These are phyloP conservation scores for Heterotis niloticus DNA, from an alignment of 2,113 vertebrate species.

Conservation along the genomic window DNA sequence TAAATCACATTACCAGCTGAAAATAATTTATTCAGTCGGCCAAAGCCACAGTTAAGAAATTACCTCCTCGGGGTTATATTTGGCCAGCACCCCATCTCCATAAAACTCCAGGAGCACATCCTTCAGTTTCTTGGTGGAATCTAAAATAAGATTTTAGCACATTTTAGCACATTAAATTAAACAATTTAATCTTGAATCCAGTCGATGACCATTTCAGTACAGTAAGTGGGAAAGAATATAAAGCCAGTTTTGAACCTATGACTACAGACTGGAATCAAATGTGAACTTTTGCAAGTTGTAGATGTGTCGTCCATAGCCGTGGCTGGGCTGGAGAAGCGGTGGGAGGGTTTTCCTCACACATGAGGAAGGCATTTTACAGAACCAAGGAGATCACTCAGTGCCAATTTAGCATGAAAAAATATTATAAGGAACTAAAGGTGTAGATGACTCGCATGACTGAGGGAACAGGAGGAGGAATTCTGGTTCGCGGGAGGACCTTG, in stretches of 20 bases:
- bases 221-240: background rate
- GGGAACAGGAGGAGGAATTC: background rate
- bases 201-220: background rate
- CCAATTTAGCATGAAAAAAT: background rate
- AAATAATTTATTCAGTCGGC: background rate
- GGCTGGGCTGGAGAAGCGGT: no score
- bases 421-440: background rate
- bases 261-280: no score
- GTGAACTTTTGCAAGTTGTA: no score
- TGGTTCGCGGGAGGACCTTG: background rate
- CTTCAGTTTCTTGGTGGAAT: conserved; percentile 92
- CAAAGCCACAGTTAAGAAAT: conserved; percentile 27
- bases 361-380: no score
- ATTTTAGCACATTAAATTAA: conserved; percentile 26
- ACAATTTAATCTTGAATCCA: background rate
- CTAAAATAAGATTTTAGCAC: conserved; percentile 55
- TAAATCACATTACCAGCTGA: background rate
- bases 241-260: background rate
- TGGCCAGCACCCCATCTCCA: conserved; percentile 84
- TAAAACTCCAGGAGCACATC: conserved; percentile 95
- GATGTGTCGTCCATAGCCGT: no score
- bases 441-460: background rate
- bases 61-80: conserved; percentile 94
- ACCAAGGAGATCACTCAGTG: background rate
- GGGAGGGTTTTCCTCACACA: no score